phyloP scores from a whole-genome alignment of 1,140 invertebrate species.

The Lepidostoma basale region DNA sequence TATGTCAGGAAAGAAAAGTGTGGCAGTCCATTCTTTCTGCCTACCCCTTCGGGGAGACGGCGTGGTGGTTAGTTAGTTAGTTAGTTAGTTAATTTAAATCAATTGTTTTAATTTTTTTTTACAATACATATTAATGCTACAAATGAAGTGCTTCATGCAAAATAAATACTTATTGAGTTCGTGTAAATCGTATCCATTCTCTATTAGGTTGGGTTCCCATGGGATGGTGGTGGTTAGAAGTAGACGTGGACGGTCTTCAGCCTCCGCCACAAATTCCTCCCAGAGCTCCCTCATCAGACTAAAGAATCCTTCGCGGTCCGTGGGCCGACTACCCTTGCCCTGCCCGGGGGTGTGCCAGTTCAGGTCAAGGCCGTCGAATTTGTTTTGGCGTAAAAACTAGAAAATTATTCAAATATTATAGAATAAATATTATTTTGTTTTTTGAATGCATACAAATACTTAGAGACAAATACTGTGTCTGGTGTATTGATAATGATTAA shows the following conservation, averaged over 20 bases:
- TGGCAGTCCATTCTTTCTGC: too few species aligned
- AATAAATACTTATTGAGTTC: not conserved
- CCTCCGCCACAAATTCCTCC: not conserved
- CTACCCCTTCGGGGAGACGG: too few species aligned
- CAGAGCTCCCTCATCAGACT: not conserved
- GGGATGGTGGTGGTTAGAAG: constrained; percentile 57
- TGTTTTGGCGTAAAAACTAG: too few species aligned
- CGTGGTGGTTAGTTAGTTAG: too few species aligned
- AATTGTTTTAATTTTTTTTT: not conserved
- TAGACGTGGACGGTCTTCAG: not conserved
- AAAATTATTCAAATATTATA: too few species aligned
- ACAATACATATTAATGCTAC: not conserved
- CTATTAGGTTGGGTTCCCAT: not conserved
- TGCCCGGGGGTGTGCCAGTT: constrained; percentile 95
- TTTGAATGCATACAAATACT: too few species aligned
- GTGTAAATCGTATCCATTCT: not conserved
- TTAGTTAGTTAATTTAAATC: too few species aligned
- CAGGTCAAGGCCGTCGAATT: too few species aligned
- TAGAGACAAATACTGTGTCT: constrained; percentile 91
- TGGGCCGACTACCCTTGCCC: constrained; percentile 51
- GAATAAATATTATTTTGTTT: too few species aligned
- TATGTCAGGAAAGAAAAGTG: too few species aligned
- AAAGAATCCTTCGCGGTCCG: not conserved
- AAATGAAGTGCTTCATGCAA: too few species aligned
- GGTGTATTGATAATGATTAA: constrained; percentile 94